These are phyloP conservation scores for Phyllotis vaccarum DNA, from an alignment of 2,797 vertebrate genomes.

Conservation along the genomic window DNA sequence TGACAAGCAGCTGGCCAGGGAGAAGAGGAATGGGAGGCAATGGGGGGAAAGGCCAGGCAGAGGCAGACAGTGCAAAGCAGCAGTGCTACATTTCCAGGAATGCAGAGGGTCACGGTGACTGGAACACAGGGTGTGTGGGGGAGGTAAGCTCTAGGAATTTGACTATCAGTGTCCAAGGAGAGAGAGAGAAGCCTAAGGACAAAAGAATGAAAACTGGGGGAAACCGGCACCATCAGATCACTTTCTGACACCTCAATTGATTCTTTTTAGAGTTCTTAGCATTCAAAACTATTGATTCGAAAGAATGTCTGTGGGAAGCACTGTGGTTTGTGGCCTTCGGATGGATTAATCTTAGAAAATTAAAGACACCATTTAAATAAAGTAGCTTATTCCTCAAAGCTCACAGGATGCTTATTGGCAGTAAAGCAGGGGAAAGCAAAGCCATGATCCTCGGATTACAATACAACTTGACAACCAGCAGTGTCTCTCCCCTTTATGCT, in stretches of 20 bases:
- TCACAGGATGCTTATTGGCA: neutral
- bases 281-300: conserved; percentile 36
- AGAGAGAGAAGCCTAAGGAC: neutral
- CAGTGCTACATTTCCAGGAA: neutral
- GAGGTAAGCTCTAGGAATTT: neutral
- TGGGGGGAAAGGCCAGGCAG: neutral
- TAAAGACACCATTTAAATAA: conserved; percentile 52
- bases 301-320: neutral
- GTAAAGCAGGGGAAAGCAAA: conserved; percentile 3
- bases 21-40: neutral
- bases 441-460: neutral
- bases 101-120: neutral
- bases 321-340: neutral
- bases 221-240: neutral
- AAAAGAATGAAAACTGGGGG: neutral
- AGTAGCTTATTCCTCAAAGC: conserved; percentile 39
- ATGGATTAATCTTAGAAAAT: conserved; percentile 43
- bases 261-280: neutral
- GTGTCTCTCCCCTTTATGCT: neutral
- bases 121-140: neutral
- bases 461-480: neutral
- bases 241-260: conserved; percentile 20
- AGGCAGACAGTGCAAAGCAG: neutral
- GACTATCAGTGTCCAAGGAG: neutral
- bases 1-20: neutral